Base-by-base conservation (phyloP, 2,888 invertebrate genomes). In the Dascillus cervinus region DNA sequence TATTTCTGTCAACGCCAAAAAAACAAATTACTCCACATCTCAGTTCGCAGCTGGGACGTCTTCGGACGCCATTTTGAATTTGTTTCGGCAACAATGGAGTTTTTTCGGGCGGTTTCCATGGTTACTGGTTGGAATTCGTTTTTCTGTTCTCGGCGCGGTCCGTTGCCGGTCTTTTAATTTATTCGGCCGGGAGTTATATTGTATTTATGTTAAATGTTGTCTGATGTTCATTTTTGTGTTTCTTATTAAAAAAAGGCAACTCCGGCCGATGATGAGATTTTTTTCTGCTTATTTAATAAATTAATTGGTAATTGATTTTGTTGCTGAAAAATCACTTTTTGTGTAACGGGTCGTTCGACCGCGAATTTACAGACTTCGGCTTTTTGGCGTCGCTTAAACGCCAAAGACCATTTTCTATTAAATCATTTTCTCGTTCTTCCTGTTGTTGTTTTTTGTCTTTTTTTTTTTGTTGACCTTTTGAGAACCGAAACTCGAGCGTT, bases 61-160 rank as follows among this genome's bases (percentile, higher is more conserved):
- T 45, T 48, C 44, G 49, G 39, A 49, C 49, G 58, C 59, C 60
- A 60, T 60, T 58, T 61, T 61, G 60, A 60, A 61, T 60, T 59
- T 51, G 58, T 56, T 57, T 55, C 47, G 51, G 52, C 58, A 53
- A 60, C 59, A 60, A 60, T 60, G 56, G 59, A 46, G 53, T 36
- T 54, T 58, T 55, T 57, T 58, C 54, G 46, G 39, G 36, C 44
- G 44, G 55, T 56, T 51, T 44, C 54, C 53, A 53, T 55, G 53
- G 53, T 55, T 52, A 55, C 56, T 48, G 47, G 44, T 49, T 39
- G 52, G 56, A 54, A 56, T 58, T 55, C 46, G 55, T 58, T 56
- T 56, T 56, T 56, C 56, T 52, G 51, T 25, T 35, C 32, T 40
- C 49, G 46, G 48, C 47, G 46, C 47, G 44, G 51, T 37, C 44